Conservation (phyloP, 2,113 vertebrate genomes). For the Stigmatopora argus region DNA sequence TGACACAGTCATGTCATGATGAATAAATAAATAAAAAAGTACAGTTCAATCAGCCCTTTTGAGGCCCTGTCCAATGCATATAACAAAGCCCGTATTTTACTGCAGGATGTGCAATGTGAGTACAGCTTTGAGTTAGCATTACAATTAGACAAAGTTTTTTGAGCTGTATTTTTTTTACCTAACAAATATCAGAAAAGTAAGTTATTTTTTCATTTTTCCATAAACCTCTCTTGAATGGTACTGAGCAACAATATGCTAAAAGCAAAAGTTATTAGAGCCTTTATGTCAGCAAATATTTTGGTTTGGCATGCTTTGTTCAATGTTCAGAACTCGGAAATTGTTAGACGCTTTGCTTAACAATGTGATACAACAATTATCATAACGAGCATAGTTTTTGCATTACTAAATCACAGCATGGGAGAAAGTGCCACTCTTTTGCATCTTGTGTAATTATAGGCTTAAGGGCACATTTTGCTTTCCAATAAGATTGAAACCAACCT, state of each 20-base stretch:
- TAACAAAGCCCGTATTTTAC: too few relatives aligned
- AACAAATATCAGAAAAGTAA: background rate
- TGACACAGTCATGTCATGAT: background rate
- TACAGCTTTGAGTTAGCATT: too few relatives aligned
- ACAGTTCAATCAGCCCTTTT: too few relatives aligned
- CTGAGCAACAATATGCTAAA: constrained; percentile 7
- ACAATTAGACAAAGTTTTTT: too few relatives aligned
- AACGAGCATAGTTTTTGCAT: constrained; percentile 59
- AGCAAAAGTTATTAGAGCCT: constrained; percentile 3
- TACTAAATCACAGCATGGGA: constrained; percentile 51
- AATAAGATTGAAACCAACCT: background rate
- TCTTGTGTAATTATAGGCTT: background rate
- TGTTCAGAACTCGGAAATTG: constrained; percentile 40
- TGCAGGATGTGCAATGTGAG: too few relatives aligned
- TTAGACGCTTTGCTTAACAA: constrained; percentile 39
- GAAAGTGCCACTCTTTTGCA: constrained; percentile 31
- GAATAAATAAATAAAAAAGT: background rate
- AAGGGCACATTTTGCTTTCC: constrained; percentile 6
- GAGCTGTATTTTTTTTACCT: too few relatives aligned
- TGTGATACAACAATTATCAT: constrained; percentile 20
- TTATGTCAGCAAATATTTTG: constrained; percentile 1
- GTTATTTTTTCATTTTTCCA: background rate
- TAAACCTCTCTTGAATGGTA: background rate
- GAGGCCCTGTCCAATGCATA: too few relatives aligned
- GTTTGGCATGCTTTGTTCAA: constrained; percentile 11